A percentile compares a stretch with the other conserved stretches of the same genome.
Conservation (phyloP, 2,888 invertebrate genomes). For the Calameuta idolon region DNA sequence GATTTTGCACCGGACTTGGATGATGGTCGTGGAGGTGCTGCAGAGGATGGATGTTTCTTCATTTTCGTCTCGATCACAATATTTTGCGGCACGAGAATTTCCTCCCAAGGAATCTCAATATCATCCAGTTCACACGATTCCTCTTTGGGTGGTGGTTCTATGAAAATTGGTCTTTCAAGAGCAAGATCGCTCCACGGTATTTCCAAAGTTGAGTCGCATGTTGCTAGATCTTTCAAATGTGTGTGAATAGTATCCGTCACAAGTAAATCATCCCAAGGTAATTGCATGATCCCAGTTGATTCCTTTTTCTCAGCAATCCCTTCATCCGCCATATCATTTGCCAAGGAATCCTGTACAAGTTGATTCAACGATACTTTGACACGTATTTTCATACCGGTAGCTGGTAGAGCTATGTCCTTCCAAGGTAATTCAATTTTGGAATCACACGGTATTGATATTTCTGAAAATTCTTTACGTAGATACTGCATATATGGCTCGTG, state of each 20-base stretch:
- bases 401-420: constrained; percentile 51
- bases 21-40: constrained; percentile 25
- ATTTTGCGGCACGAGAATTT: constrained; percentile 50
- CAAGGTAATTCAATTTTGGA: constrained; percentile 57
- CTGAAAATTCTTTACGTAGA: constrained; percentile 45
- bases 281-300: constrained; percentile 38
- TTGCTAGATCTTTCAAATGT: constrained; percentile 11
- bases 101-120: constrained; percentile 57
- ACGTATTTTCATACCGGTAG: constrained; percentile 41
- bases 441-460: constrained; percentile 44
- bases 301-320: constrained; percentile 29
- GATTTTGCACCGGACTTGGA: not conserved
- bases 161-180: constrained; percentile 40
- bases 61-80: constrained; percentile 42
- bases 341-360: not conserved
- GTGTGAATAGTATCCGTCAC: constrained; percentile 37
- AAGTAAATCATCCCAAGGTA: constrained; percentile 54
- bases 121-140: constrained; percentile 38
- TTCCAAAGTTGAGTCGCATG: constrained; percentile 49
- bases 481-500: constrained; percentile 54
- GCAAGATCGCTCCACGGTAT: constrained; percentile 50
- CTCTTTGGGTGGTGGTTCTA: constrained; percentile 34
- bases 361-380: constrained; percentile 16
- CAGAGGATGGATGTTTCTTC: constrained; percentile 45
- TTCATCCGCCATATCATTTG: not conserved